These are phyloP conservation scores for Crocodylus rhombifer DNA, from an alignment of 2,797 vertebrate species.

Conservation along the genomic window DNA sequence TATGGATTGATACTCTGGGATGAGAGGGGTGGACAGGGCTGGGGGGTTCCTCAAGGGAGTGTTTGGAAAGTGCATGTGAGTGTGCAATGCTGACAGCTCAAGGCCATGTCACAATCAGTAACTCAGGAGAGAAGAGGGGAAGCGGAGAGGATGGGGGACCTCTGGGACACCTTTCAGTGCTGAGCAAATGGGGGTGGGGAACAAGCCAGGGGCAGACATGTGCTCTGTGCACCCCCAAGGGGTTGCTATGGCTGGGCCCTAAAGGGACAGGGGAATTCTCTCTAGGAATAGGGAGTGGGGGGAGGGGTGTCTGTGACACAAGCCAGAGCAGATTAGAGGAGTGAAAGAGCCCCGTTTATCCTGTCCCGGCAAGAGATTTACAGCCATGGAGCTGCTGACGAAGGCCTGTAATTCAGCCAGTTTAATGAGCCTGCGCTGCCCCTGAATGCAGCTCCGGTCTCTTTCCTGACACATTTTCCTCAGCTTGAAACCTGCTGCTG, in stretches of 20 bases:
- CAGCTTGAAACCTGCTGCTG: conserved; percentile 40
- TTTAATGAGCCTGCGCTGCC: conserved; percentile 31
- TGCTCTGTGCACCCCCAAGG: not conserved
- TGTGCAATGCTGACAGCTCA: not conserved
- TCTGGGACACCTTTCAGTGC: not conserved
- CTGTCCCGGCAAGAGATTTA: conserved; percentile 51
- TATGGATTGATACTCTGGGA: rapidly evolving
- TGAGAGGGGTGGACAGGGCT: not conserved
- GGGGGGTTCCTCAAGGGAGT: rapidly evolving
- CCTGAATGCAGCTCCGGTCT: conserved; percentile 35
- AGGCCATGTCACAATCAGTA: not conserved
- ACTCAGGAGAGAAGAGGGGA: not conserved
- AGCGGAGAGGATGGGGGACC: not conserved
- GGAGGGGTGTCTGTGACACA: conserved; percentile 10
- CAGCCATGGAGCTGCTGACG: conserved; percentile 21
- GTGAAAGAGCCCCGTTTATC: conserved; percentile 14
- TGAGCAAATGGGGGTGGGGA: not conserved
- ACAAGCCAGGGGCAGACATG: not conserved
- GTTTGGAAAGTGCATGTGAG: not conserved
- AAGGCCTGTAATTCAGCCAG: conserved; percentile 53
- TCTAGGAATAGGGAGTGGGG: not conserved
- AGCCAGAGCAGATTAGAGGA: conserved; percentile 40
- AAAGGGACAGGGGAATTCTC: not conserved
- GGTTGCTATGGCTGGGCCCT: not conserved
- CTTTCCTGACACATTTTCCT: conserved; percentile 34